phyloP scores from a whole-genome alignment of 2,797 vertebrate species.

The Echiichthys vipera region DNA sequence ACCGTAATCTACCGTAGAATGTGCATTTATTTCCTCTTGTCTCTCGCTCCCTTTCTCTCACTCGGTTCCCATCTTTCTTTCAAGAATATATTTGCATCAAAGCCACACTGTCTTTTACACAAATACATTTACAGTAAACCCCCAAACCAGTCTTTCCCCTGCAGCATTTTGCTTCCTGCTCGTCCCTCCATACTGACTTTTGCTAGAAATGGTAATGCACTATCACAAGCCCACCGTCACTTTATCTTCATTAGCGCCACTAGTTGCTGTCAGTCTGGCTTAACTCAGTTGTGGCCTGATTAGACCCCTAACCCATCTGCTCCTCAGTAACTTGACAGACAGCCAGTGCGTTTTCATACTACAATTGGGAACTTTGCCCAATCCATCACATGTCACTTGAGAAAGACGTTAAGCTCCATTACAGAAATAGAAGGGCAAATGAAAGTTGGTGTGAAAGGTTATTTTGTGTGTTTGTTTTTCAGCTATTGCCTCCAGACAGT shows the following conservation, averaged over 20 bases:
- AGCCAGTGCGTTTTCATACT: constrained; percentile 31
- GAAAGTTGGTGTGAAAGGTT: constrained; percentile 59
- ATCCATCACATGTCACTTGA: constrained; percentile 70
- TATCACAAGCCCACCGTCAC: constrained; percentile 15
- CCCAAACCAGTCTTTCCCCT: neutral
- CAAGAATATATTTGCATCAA: neutral
- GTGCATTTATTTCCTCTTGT: constrained; percentile 3
- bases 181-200: constrained; percentile 5
- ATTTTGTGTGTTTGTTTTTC: constrained; percentile 9
- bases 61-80: neutral
- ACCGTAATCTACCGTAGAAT: constrained; percentile 48
- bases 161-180: constrained; percentile 1
- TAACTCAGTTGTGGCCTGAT: constrained; percentile 62
- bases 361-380: constrained; percentile 42
- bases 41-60: constrained; percentile 14
- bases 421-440: constrained; percentile 39
- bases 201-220: constrained; percentile 6
- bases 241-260: constrained; percentile 58
- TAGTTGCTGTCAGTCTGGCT: constrained; percentile 48
- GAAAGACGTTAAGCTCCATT: constrained; percentile 12
- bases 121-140: constrained; percentile 1
- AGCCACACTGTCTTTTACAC: neutral
- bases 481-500: neutral
- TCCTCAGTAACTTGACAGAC: constrained; percentile 55
- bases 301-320: constrained; percentile 72